These are phyloP conservation scores for Molossus molossus DNA, from an alignment of 2,797 vertebrate genomes.

Conservation along the genomic window DNA sequence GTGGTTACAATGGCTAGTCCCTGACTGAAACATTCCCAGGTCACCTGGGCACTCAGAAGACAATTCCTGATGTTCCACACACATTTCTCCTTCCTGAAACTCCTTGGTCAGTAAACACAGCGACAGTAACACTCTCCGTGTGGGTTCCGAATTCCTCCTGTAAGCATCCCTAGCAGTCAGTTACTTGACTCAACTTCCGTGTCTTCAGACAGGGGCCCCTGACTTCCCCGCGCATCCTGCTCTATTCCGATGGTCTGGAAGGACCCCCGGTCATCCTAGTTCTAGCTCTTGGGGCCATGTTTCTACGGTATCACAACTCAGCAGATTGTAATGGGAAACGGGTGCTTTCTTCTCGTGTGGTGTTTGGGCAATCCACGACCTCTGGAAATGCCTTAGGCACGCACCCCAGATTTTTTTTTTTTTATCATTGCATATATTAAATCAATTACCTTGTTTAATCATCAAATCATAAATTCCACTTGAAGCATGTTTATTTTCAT, in stretches of 20 bases:
- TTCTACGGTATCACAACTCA: background rate
- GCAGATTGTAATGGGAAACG: background rate
- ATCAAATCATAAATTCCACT: slow-evolving; percentile 45
- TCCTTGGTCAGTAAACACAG: background rate
- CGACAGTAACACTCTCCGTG: background rate
- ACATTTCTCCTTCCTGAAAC: background rate
- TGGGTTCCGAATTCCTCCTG: background rate
- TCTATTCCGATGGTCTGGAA: too few species aligned
- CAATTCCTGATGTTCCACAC: background rate
- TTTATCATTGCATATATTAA: background rate
- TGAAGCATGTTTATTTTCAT: slow-evolving; percentile 17
- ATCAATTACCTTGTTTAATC: slow-evolving; percentile 50
- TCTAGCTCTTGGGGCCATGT: background rate
- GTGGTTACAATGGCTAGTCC: background rate
- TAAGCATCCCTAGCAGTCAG: slow-evolving; percentile 1
- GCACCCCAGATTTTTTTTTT: background rate
- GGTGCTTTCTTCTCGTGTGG: background rate
- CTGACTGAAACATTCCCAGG: background rate
- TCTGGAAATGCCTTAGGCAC: background rate
- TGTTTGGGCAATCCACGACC: background rate
- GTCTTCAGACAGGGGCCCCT: background rate
- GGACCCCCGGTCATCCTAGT: background rate
- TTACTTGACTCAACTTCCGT: background rate
- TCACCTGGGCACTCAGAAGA: background rate
- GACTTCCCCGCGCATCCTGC: background rate